phyloP scores from a whole-genome alignment of 2,113 vertebrate genomes.

The Buteo buteo region DNA sequence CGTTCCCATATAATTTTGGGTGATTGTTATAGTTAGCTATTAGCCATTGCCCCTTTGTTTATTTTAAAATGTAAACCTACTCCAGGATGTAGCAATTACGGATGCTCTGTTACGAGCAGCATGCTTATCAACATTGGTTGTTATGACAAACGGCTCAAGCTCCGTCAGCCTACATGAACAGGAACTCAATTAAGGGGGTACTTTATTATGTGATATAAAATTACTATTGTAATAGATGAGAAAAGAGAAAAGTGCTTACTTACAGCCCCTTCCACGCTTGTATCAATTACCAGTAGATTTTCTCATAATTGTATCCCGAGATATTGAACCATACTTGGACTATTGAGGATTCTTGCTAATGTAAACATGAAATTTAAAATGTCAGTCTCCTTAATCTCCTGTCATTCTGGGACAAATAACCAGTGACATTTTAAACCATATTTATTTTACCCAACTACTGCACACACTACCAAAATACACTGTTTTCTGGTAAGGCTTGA shows the following conservation, averaged over 20 bases:
- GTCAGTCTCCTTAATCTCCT: not conserved
- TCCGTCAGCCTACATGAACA: not conserved
- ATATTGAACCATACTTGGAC: not conserved
- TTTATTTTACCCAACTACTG: not conserved
- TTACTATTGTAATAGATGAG: not conserved
- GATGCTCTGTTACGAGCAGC: constrained; percentile 13
- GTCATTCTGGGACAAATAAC: not conserved
- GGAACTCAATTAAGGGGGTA: not conserved
- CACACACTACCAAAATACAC: not conserved
- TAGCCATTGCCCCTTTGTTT: constrained; percentile 33
- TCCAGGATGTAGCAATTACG: constrained; percentile 32
- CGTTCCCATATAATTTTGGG: not conserved
- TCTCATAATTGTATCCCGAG: not conserved
- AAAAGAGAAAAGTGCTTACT: not conserved
- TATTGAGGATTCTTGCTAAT: not conserved
- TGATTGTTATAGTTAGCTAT: not conserved
- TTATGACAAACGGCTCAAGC: not conserved
- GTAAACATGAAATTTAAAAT: not conserved
- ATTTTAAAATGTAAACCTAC: constrained; percentile 54
- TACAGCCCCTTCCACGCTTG: not conserved
- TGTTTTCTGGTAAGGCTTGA: not conserved
- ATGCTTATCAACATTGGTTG: not conserved
- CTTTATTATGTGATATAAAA: not conserved
- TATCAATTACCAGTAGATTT: not conserved
- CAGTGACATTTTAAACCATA: not conserved